A percentile compares a stretch with the other conserved stretches of the same genome.
These are phyloP conservation scores for Lates calcarifer DNA, from an alignment of 2,113 vertebrate genomes.

Conservation along the genomic window DNA sequence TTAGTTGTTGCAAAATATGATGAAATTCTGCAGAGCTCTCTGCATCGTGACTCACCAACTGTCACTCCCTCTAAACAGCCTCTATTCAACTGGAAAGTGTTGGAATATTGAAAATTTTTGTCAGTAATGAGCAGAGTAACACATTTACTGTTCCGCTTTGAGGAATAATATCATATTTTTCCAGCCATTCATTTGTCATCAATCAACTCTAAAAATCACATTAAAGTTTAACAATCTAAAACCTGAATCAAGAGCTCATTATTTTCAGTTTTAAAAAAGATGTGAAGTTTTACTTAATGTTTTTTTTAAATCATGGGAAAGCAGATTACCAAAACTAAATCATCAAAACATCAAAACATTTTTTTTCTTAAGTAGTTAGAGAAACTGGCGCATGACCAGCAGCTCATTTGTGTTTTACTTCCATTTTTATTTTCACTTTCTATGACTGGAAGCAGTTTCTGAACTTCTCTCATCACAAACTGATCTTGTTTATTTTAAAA, in stretches of 20 bases:
- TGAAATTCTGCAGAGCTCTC: slow-evolving; percentile 38
- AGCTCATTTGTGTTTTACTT: slow-evolving; percentile 9
- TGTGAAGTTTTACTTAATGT: background rate
- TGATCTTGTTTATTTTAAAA: background rate
- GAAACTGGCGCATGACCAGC: slow-evolving; percentile 2
- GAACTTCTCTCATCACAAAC: slow-evolving; percentile 4
- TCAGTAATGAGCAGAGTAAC: slow-evolving; percentile 43
- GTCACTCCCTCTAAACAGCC: slow-evolving; percentile 34
- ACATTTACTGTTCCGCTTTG: slow-evolving; percentile 33
- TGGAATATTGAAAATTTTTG: slow-evolving; percentile 38
- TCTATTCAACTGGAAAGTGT: slow-evolving; percentile 12
- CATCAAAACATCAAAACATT: slow-evolving; percentile 41
- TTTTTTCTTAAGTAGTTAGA: slow-evolving; percentile 12
- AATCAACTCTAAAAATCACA: slow-evolving; percentile 11
- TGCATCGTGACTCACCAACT: slow-evolving; percentile 31
- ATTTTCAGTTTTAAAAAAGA: slow-evolving; percentile 12
- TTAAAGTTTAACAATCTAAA: slow-evolving; percentile 10
- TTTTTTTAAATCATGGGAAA: slow-evolving; percentile 1
- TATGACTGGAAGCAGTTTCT: background rate
- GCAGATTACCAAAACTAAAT: slow-evolving; percentile 3
- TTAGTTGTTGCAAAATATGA: slow-evolving; percentile 35
- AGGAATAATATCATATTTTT: slow-evolving; percentile 34
- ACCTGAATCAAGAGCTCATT: slow-evolving; percentile 20
- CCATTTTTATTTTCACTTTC: slow-evolving; percentile 1
- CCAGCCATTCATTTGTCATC: slow-evolving; percentile 19